Percentiles rank a stretch among this genome's conserved stretches.
Conservation (phyloP, 37 sponge, comb jelly and placozoan species). For the Oscarella lobularis region DNA sequence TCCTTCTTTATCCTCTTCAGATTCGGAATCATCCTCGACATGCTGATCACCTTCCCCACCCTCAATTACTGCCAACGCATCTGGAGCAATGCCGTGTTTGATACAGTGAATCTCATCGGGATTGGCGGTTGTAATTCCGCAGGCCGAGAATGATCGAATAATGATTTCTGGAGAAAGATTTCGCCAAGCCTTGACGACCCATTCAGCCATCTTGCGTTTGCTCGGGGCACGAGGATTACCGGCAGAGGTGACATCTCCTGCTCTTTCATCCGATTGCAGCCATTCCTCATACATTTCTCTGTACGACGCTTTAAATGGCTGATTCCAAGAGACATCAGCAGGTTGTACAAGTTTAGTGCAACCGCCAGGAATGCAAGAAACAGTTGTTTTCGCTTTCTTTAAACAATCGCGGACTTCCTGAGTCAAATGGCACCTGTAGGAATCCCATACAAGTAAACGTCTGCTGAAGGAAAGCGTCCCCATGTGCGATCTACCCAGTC, state of each 20-base stretch:
- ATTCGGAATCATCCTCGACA: too few relatives aligned
- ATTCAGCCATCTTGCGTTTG: slow-evolving; percentile 12
- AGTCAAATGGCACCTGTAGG: slow-evolving; percentile 39
- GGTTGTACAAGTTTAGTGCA: slow-evolving; percentile 25
- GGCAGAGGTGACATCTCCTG: slow-evolving; percentile 18
- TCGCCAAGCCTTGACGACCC: slow-evolving; percentile 35
- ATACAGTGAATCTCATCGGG: slow-evolving; percentile 21
- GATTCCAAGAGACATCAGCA: slow-evolving; percentile 39
- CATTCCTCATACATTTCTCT: slow-evolving; percentile 25
- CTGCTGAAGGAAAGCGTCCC: slow-evolving; percentile 23
- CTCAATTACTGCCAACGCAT: not conserved
- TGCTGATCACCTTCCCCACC: not conserved
- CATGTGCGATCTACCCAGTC: slow-evolving; percentile 23
- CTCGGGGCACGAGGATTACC: slow-evolving; percentile 34
- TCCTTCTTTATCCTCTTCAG: too few relatives aligned
- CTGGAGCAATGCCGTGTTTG: slow-evolving; percentile 32
- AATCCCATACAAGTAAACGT: slow-evolving; percentile 43
- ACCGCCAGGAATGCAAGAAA: slow-evolving; percentile 29
- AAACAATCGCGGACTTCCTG: not conserved
- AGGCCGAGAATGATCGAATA: slow-evolving; percentile 15
- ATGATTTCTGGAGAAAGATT: slow-evolving; percentile 18
- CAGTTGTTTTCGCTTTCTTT: slow-evolving; percentile 3
- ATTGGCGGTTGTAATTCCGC: slow-evolving; percentile 28
- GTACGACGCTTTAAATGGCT: slow-evolving; percentile 30
- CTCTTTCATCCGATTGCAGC: slow-evolving; percentile 23